phyloP scores from a whole-genome alignment of 2,113 vertebrate species.

The Passer domesticus region DNA sequence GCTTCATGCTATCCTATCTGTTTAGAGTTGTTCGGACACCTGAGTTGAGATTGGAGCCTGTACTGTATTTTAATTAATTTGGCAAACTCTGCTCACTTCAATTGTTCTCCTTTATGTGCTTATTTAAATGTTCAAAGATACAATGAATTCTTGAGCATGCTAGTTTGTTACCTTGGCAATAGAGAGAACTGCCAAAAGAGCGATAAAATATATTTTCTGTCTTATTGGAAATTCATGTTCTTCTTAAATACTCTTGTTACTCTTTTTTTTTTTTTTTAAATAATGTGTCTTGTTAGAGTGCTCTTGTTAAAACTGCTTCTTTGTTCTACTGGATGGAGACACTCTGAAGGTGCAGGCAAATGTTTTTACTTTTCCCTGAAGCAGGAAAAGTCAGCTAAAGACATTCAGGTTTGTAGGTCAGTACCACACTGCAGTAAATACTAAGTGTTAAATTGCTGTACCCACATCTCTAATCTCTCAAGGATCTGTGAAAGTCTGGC shows the following conservation, averaged over 20 bases:
- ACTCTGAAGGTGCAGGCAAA: background rate
- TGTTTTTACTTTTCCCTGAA: background rate
- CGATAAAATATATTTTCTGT: background rate
- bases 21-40: background rate
- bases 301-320: background rate
- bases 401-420: background rate
- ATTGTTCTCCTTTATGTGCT: background rate
- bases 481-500: background rate
- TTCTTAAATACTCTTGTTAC: background rate
- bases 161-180: slow-evolving; percentile 61
- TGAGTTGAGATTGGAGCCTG: background rate
- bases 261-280: background rate
- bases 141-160: background rate
- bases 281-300: rapidly evolving
- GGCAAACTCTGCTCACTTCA: background rate
- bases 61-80: background rate
- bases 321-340: background rate
- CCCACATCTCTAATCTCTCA: background rate
- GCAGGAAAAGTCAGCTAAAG: background rate
- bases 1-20: rapidly evolving
- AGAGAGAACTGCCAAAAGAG: background rate
- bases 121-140: background rate
- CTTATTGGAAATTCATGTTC: background rate
- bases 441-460: background rate
- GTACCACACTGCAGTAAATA: background rate